Conservation (phyloP, 2,113 vertebrate genomes). For the Megalops atlanticus region DNA sequence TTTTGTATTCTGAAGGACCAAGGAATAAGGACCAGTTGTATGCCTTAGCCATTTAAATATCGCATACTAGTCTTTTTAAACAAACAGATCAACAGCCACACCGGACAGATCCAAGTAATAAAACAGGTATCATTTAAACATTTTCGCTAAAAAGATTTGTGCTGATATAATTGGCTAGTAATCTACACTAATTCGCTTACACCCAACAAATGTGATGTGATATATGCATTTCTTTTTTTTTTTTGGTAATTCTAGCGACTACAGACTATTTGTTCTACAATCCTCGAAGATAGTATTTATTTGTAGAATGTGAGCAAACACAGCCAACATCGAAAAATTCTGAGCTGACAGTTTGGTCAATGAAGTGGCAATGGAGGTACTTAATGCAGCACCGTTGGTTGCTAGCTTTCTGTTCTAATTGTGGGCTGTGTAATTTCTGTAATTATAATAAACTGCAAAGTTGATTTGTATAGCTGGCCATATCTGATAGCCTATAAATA, state of each 20-base stretch:
- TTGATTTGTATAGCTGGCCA: neutral
- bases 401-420: neutral
- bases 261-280: neutral
- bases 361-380: neutral
- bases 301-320: neutral
- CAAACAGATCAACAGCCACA: constrained; percentile 34
- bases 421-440: neutral
- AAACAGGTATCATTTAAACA: constrained; percentile 60
- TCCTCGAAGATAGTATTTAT: neutral
- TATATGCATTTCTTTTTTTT: neutral
- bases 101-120: constrained; percentile 56
- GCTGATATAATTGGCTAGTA: constrained; percentile 52
- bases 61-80: neutral
- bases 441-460: neutral
- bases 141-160: constrained; percentile 37
- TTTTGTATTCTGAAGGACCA: too few relatives aligned
- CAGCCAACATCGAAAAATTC: neutral
- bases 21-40: constrained; percentile 22
- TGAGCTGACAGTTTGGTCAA: neutral
- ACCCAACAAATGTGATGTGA: neutral
- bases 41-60: neutral
- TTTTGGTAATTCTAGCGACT: neutral
- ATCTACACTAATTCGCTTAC: constrained; percentile 4
- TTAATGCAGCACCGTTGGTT: neutral
- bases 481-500: neutral